Conservation (phyloP, 2,888 invertebrate genomes). For the Nysson spinosus region DNA sequence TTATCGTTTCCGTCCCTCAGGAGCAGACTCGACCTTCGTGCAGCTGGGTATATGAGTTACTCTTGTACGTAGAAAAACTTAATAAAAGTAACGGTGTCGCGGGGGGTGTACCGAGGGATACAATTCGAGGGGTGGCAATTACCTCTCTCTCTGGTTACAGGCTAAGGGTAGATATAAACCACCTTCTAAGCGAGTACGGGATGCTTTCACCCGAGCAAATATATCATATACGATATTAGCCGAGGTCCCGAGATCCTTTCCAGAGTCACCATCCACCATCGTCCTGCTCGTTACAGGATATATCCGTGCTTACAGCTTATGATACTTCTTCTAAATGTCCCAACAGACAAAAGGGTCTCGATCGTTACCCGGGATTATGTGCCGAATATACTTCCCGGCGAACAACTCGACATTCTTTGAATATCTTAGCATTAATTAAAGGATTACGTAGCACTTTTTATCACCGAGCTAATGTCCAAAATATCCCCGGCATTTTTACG, state of each 20-base stretch:
- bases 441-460: constrained; percentile 14
- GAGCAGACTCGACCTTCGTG: constrained; percentile 38
- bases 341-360: not conserved
- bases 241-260: not conserved
- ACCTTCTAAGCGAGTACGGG: constrained; percentile 36
- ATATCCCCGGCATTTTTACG: constrained; percentile 1
- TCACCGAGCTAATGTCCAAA: constrained; percentile 11
- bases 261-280: constrained; percentile 5
- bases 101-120: constrained; percentile 12
- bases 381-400: constrained; percentile 11
- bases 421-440: constrained; percentile 34
- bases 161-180: constrained; percentile 52
- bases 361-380: constrained; percentile 16
- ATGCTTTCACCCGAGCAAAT: constrained; percentile 20
- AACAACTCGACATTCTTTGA: not conserved
- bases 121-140: constrained; percentile 52
- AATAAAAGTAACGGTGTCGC: constrained; percentile 61
- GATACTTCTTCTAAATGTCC: not conserved
- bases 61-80: constrained; percentile 53
- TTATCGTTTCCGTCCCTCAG: constrained; percentile 47
- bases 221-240: constrained; percentile 49
- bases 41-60: constrained; percentile 43
- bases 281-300: constrained; percentile 16
- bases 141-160: constrained; percentile 42
- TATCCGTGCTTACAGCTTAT: constrained; percentile 15